Conservation (phyloP, 2,113 vertebrate species). For the Gymnobelideus leadbeateri region DNA sequence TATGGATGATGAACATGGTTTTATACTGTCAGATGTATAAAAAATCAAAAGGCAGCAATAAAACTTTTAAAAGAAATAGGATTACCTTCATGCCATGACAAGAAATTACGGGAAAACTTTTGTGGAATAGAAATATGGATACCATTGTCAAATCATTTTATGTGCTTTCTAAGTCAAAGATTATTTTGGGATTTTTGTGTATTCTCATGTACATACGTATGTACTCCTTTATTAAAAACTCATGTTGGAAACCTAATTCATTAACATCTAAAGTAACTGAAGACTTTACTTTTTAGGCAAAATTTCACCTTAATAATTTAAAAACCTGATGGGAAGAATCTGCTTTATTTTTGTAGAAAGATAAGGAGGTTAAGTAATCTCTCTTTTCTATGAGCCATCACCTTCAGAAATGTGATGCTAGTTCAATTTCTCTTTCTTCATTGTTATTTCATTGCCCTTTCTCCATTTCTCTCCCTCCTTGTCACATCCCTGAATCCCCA, state of each 20-base stretch:
- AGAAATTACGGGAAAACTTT: neutral
- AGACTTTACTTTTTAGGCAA: neutral
- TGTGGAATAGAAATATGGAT: neutral
- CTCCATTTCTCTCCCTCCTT: neutral
- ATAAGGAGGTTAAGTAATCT: no score
- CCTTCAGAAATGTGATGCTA: no score
- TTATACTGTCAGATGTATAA: neutral
- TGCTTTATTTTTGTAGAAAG: no score
- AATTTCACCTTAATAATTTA: neutral
- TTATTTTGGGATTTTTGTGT: neutral
- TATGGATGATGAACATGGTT: neutral
- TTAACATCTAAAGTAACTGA: neutral
- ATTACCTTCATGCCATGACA: neutral
- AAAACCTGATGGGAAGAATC: neutral
- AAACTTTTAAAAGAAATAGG: neutral
- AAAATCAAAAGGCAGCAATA: neutral
- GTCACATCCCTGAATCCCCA: rapidly evolving
- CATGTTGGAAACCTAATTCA: neutral
- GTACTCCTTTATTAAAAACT: neutral
- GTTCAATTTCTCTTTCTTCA: neutral
- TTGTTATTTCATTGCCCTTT: neutral
- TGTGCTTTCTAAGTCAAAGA: neutral
- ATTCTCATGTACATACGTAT: neutral
- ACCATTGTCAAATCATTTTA: neutral
- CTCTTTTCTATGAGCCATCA: no score